phyloP scores from a whole-genome alignment of 1,140 invertebrate species.

The Tetragnatha versicolor region DNA sequence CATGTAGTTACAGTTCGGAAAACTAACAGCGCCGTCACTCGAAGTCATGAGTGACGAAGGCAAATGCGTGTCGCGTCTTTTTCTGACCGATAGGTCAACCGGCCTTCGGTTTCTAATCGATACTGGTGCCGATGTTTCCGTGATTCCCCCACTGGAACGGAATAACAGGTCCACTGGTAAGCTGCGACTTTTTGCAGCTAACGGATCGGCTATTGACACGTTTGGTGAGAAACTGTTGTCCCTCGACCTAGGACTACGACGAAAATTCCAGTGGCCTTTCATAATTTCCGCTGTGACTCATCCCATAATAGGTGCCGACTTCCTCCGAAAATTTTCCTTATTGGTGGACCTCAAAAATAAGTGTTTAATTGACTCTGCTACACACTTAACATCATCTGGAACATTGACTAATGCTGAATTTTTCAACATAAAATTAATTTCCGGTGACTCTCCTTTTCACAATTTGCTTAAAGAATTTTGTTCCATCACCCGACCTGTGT shows the following conservation, averaged over 20 bases:
- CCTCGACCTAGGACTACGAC: constrained; percentile 29
- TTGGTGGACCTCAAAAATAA: constrained; percentile 5
- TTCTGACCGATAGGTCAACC: constrained; percentile 16
- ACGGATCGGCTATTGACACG: constrained; percentile 27
- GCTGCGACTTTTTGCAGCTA: constrained; percentile 47
- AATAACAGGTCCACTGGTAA: background rate
- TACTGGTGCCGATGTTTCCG: constrained; percentile 50
- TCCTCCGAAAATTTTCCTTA: constrained; percentile 38
- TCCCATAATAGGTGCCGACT: constrained; percentile 50
- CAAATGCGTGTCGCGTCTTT: background rate
- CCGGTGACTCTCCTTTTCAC: too few species aligned
- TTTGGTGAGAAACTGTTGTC: constrained; percentile 28
- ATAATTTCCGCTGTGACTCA: constrained; percentile 27
- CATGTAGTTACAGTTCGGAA: constrained; percentile 29
- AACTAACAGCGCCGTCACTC: constrained; percentile 27
- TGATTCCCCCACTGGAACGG: background rate
- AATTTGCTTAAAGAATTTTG: too few species aligned
- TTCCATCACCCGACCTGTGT: too few species aligned
- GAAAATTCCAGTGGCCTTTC: constrained; percentile 48
- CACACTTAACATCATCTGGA: background rate
- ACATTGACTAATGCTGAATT: background rate
- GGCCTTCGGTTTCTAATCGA: constrained; percentile 45
- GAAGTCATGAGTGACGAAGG: background rate
- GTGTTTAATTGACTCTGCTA: background rate
- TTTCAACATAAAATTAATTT: too few species aligned